Conservation (phyloP, 2,888 invertebrate species). For the Kuschelorhynchus macadamiae region DNA sequence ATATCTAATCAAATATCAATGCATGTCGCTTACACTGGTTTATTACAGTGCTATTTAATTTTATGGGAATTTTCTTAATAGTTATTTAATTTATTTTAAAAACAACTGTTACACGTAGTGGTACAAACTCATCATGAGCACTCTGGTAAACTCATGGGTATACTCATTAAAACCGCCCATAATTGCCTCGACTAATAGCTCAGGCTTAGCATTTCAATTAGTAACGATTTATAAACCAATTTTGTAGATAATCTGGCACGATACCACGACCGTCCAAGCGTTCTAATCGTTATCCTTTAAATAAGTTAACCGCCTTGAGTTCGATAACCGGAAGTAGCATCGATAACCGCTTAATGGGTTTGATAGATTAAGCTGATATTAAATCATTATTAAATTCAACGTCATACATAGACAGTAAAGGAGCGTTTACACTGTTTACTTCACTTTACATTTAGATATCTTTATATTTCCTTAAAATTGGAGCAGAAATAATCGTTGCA, state of each 20-base stretch:
- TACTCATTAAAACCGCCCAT: slow-evolving; percentile 4
- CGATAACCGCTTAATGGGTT: slow-evolving; percentile 3
- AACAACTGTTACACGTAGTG: too few species aligned
- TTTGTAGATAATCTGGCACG: slow-evolving; percentile 19
- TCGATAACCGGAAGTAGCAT: slow-evolving; percentile 20
- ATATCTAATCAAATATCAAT: too few species aligned
- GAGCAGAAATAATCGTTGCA: too few species aligned
- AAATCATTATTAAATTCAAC: background rate
- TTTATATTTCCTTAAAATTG: too few species aligned
- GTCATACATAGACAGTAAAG: slow-evolving; percentile 5
- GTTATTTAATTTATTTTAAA: too few species aligned
- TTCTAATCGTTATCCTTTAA: slow-evolving; percentile 22
- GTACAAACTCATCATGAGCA: too few species aligned
- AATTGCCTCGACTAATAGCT: slow-evolving; percentile 18
- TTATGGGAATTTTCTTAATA: too few species aligned
- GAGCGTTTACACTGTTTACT: too few species aligned
- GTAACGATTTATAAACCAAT: slow-evolving; percentile 19
- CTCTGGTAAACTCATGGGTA: too few species aligned
- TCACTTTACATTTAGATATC: too few species aligned
- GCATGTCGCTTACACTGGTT: too few species aligned
- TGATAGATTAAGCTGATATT: slow-evolving; percentile 19
- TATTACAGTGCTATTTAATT: too few species aligned
- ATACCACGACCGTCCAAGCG: background rate
- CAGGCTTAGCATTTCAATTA: slow-evolving; percentile 25
- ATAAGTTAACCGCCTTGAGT: slow-evolving; percentile 21